Percentiles rank a stretch among this genome's conserved stretches.
phyloP scores from a whole-genome alignment of 2,113 vertebrate species.

The Burhinus oedicnemus region DNA sequence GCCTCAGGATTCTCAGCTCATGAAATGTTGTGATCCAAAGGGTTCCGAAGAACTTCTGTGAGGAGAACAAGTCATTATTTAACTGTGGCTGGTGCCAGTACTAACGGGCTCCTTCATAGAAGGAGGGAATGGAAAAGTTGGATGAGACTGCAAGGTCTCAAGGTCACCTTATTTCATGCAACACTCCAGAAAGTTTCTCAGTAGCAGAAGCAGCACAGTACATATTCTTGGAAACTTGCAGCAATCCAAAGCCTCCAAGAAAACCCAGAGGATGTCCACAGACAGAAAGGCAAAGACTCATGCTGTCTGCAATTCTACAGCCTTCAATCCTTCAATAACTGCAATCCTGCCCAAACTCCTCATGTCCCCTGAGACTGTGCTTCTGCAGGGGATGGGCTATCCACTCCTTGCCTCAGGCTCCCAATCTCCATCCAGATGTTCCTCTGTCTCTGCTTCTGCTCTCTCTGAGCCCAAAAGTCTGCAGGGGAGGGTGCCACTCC shows the following conservation, averaged over 20 bases:
- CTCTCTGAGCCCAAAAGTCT: neutral
- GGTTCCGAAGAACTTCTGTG: neutral
- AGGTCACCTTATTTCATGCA: neutral
- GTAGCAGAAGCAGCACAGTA: neutral
- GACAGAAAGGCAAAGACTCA: neutral
- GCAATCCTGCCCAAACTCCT: neutral
- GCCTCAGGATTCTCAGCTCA: neutral
- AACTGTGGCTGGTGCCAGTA: neutral
- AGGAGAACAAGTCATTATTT: neutral
- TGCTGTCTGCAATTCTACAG: neutral
- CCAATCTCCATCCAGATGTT: neutral
- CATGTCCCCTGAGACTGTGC: rapidly evolving
- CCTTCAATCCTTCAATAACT: neutral
- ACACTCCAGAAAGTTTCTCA: neutral
- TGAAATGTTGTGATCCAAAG: neutral
- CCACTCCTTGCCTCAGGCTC: neutral
- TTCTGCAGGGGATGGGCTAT: neutral
- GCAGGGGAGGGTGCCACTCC: neutral
- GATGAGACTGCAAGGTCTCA: neutral
- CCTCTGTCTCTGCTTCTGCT: neutral
- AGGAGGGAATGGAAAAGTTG: neutral
- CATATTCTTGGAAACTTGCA: neutral
- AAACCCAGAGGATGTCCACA: neutral
- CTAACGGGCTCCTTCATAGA: neutral
- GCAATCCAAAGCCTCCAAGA: neutral